phyloP scores from a whole-genome alignment of 2,888 invertebrate species.

The Ditylenchus weischeri region DNA sequence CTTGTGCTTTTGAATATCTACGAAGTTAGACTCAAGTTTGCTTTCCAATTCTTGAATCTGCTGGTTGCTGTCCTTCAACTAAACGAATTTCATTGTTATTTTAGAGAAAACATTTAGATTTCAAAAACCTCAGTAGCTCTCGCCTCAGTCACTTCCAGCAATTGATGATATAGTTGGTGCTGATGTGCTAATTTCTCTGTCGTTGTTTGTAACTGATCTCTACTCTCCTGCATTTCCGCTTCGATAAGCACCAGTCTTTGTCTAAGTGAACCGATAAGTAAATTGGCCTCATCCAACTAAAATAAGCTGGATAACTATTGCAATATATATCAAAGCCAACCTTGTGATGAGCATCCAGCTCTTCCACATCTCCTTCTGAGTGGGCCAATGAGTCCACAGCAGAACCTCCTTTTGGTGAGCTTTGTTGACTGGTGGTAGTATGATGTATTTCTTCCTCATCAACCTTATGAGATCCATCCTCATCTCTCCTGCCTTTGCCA shows the following conservation, averaged over 20 bases:
- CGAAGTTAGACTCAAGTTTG: background rate
- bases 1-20: background rate
- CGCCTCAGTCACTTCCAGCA: background rate
- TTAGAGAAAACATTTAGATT: too few relatives aligned
- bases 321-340: too few relatives aligned
- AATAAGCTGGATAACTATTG: too few relatives aligned
- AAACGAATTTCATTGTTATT: too few relatives aligned
- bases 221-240: too few relatives aligned
- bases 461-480: background rate
- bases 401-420: slow-evolving; percentile 3
- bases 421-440: background rate
- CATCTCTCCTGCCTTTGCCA: background rate
- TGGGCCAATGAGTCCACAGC: background rate
- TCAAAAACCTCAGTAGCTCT: background rate
- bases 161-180: background rate
- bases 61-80: background rate
- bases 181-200: slow-evolving; percentile 1
- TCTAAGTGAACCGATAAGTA: slow-evolving; percentile 3
- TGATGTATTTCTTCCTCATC: background rate
- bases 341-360: too few relatives aligned
- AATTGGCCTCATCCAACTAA: background rate
- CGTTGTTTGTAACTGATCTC: background rate
- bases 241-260: background rate
- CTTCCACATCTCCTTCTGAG: slow-evolving; percentile 2
- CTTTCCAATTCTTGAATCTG: background rate